These are phyloP conservation scores for Diabrotica undecimpunctata DNA, from an alignment of 1,140 invertebrate species.

Conservation along the genomic window DNA sequence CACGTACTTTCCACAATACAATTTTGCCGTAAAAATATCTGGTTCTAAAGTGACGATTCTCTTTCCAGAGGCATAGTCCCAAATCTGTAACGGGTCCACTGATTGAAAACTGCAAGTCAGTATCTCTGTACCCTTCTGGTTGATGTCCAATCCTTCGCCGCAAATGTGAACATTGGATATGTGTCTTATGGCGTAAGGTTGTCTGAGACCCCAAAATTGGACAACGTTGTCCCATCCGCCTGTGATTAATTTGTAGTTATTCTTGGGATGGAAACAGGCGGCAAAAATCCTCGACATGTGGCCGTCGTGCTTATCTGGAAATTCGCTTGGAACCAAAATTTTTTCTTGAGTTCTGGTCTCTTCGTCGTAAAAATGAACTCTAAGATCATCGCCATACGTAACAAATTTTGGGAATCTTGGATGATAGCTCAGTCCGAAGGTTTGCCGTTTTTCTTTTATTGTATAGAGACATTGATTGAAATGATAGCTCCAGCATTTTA, in stretches of 20 bases:
- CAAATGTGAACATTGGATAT: conserved; percentile 66
- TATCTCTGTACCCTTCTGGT: conserved; percentile 62
- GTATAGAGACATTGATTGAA: conserved; percentile 58
- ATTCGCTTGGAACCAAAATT: conserved; percentile 50
- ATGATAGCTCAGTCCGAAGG: conserved; percentile 57
- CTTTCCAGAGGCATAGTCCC: conserved; percentile 41
- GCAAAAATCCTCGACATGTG: conserved; percentile 65
- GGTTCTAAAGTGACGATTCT: conserved; percentile 51
- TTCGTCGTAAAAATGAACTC: conserved; percentile 61
- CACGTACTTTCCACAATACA: conserved; percentile 58
- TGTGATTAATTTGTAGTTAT: conserved; percentile 63
- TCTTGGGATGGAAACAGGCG: conserved; percentile 63
- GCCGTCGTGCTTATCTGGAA: conserved; percentile 52
- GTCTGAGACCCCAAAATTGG: conserved; percentile 64
- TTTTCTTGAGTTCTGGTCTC: conserved; percentile 58
- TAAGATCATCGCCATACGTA: conserved; percentile 59
- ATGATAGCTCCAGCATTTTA: conserved; percentile 63
- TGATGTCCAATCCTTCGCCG: conserved; percentile 70
- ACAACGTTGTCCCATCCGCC: conserved; percentile 71
- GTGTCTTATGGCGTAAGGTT: conserved; percentile 54
- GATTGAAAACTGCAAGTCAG: conserved; percentile 66
- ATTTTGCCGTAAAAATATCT: conserved; percentile 50
- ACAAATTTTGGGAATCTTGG: conserved; percentile 57
- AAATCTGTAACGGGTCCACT: conserved; percentile 58
- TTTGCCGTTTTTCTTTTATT: conserved; percentile 59